Base-by-base conservation (phyloP, 2,797 vertebrate species). In the Anguilla obscura region DNA sequence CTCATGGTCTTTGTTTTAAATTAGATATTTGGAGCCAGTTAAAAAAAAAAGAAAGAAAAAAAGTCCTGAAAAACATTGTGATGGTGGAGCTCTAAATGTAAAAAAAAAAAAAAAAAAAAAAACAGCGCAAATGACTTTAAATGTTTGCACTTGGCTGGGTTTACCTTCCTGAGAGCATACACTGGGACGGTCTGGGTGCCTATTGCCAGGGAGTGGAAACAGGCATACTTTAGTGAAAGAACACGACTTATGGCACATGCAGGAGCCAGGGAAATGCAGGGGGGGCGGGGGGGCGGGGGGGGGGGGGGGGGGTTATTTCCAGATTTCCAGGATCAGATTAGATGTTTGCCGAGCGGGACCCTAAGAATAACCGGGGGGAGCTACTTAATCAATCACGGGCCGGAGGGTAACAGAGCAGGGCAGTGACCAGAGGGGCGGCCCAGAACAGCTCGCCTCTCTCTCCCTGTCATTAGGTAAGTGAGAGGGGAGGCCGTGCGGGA, bases 341-440 rank as follows among this genome's bases (percentile, higher is more conserved):
- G 74, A 74, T 74, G 71, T 74, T 74, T 74, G 71, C 71, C 4
- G 63, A 10, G 66, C n/a, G 8, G 74, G 74, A 4, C 74, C 33
- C 33, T 18, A 36, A 79, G 45, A 79, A 36, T 14, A 36, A 36
- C 12, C 16, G 33, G 2, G 0, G 12, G 74, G 74, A 45, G 30
- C 74, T 18, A 40, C 40, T 79, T 79, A 79, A 79, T 79, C 74
- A 79, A 40, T 79, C 74, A 79, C 3, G 74, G 30, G 12, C 74
- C 74, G 0, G 30, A 21, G 33, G 36, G 33, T 14, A 45, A 79
- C 74, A 79, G 74, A 79, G 74, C 10, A 16, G 3, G 33, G 2
- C 74, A 4, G 12, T 79, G 74, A 40, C 12, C 7, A 33, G 3
- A 2, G 12, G 74, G 33, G 8, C 3, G 18, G 74, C 74, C 74